These are phyloP conservation scores for Peromyscus polionotus DNA, from an alignment of 2,113 vertebrate species.

Conservation along the genomic window DNA sequence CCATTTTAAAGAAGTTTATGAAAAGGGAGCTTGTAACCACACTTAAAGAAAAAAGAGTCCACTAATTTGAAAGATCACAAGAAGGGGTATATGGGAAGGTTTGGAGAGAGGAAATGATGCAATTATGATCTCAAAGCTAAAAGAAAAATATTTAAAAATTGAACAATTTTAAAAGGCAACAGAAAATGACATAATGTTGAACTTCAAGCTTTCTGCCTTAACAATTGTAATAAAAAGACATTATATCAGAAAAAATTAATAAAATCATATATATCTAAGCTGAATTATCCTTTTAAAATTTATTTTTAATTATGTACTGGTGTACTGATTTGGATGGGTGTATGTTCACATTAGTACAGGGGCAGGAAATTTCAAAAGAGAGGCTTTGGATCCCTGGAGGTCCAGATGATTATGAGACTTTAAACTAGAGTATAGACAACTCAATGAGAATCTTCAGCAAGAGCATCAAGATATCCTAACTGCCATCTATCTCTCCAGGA, in stretches of 20 bases:
- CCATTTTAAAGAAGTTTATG: not conserved
- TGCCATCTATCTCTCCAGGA: not conserved
- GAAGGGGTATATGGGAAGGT: accelerated
- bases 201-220: not conserved
- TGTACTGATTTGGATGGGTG: not conserved
- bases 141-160: not conserved
- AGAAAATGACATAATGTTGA: not conserved
- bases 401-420: not conserved
- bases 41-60: not conserved
- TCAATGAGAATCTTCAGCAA: not conserved
- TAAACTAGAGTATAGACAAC: accelerated
- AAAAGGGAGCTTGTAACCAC: not conserved
- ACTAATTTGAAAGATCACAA: not conserved
- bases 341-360: not conserved
- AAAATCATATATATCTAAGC: not conserved
- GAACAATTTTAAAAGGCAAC: not conserved
- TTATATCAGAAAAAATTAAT: not conserved
- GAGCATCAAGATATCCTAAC: not conserved
- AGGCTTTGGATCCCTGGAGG: not conserved
- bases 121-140: not conserved
- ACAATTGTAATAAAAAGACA: not conserved
- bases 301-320: not conserved
- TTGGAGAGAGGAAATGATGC: not conserved
- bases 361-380: not conserved
- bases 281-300: not conserved